A percentile compares a stretch with the other conserved stretches of the same genome.
Evolutionary conservation across 2,888 invertebrate species (phyloP).

Genomic region (Drosophila anceps): DNA sequence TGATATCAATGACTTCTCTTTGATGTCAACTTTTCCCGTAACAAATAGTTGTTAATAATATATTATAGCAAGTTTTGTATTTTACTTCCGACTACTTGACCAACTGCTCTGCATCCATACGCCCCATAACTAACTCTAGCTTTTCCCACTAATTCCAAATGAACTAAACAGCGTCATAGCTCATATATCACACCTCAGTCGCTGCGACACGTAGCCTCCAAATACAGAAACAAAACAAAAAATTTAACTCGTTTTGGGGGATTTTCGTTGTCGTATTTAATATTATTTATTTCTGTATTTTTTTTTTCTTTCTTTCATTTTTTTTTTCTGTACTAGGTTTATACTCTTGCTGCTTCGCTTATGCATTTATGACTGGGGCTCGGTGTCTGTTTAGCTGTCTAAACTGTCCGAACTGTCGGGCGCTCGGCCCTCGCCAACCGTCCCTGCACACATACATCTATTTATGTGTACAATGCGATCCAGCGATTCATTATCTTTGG

Average conservation of each 20-base stretch:
- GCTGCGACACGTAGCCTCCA: slow-evolving; percentile 57
- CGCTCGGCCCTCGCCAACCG: slow-evolving; percentile 18
- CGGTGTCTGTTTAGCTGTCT: slow-evolving; percentile 40
- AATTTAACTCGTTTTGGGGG: slow-evolving; percentile 68
- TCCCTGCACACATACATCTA: slow-evolving; percentile 16
- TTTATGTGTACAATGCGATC: slow-evolving; percentile 55
- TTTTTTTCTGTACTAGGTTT: slow-evolving; percentile 43
- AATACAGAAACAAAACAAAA: slow-evolving; percentile 23
- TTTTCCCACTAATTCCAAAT: slow-evolving; percentile 15
- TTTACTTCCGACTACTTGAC: not conserved
- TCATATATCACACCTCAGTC: slow-evolving; percentile 42
- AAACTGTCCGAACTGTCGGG: slow-evolving; percentile 40
- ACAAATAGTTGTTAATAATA: not conserved
- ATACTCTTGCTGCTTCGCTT: slow-evolving; percentile 44
- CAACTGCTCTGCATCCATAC: slow-evolving; percentile 15
- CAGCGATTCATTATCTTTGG: slow-evolving; percentile 76
- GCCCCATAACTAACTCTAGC: slow-evolving; percentile 9
- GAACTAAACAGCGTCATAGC: slow-evolving; percentile 21
- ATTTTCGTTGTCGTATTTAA: slow-evolving; percentile 44
- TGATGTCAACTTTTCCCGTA: too few relatives aligned
- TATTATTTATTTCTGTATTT: slow-evolving; percentile 34
- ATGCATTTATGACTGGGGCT: slow-evolving; percentile 65
- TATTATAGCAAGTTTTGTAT: not conserved
- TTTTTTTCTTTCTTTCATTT: slow-evolving; percentile 8
- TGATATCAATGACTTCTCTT: not conserved